These are phyloP conservation scores for Squalus acanthias DNA, from an alignment of 2,797 vertebrate species.

Conservation along the genomic window DNA sequence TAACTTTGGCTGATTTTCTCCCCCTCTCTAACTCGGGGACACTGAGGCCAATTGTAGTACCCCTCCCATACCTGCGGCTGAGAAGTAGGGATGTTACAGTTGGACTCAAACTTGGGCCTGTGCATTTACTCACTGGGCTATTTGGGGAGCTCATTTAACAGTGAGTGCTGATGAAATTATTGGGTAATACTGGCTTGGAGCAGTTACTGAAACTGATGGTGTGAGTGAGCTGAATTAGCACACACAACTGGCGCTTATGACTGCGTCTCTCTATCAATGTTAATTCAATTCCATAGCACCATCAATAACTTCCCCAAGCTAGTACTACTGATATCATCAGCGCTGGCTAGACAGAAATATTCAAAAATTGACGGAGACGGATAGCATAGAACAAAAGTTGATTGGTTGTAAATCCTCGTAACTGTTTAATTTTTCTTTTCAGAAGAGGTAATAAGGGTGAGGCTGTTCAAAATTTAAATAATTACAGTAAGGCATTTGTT, in stretches of 20 bases:
- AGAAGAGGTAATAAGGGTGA: background rate
- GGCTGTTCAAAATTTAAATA: background rate
- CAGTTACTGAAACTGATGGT: background rate
- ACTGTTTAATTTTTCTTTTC: background rate
- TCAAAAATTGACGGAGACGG: slow-evolving; percentile 2
- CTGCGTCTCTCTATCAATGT: background rate
- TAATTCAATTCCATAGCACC: background rate
- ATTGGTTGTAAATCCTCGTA: background rate
- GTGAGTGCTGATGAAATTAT: background rate
- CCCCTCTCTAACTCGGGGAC: background rate
- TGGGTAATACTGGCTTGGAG: background rate
- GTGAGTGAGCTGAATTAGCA: background rate
- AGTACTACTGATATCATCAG: slow-evolving; percentile 14
- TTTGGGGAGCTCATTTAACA: background rate
- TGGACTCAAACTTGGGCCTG: background rate
- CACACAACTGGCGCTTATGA: background rate
- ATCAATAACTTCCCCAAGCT: slow-evolving; percentile 6
- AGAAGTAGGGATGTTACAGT: background rate
- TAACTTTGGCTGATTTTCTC: background rate
- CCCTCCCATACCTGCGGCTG: background rate
- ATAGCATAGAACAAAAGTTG: background rate
- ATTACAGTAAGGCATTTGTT: background rate
- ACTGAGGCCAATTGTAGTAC: background rate
- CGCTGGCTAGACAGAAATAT: background rate
- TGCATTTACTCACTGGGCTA: background rate